These are phyloP conservation scores for Drosophila miranda DNA, from an alignment of 1,140 invertebrate genomes.

Conservation along the genomic window DNA sequence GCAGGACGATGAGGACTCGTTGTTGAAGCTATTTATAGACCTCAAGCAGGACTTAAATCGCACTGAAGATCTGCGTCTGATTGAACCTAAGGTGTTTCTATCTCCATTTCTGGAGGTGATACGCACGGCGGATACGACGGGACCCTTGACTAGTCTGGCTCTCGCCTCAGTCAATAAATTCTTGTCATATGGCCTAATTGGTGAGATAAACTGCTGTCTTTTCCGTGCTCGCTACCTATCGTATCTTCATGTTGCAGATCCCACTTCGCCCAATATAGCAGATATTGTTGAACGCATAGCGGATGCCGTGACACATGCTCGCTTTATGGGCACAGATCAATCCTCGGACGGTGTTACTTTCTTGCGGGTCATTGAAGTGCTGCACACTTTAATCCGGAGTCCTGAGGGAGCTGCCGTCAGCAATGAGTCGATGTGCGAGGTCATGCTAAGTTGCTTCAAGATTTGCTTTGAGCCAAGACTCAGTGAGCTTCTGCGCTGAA, in stretches of 20 bases:
- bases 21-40: slow-evolving; percentile 91
- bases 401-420: slow-evolving; percentile 94
- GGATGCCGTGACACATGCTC: slow-evolving; percentile 97
- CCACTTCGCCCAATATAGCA: slow-evolving; percentile 88
- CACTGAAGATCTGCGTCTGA: slow-evolving; percentile 89
- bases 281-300: slow-evolving; percentile 96
- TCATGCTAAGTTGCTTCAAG: slow-evolving; percentile 98
- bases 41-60: slow-evolving; percentile 92
- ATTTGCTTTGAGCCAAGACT: slow-evolving; percentile 98
- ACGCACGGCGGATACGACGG: slow-evolving; percentile 96
- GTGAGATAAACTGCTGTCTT: slow-evolving; percentile 83
- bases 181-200: slow-evolving; percentile 95
- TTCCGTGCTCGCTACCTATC: background rate
- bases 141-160: slow-evolving; percentile 95
- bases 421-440: slow-evolving; percentile 98
- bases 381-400: slow-evolving; percentile 94
- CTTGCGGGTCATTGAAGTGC: slow-evolving; percentile 96
- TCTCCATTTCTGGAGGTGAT: slow-evolving; percentile 97
- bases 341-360: slow-evolving; percentile 97
- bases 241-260: slow-evolving; percentile 86
- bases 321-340: slow-evolving; percentile 97
- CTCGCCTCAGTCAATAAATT: slow-evolving; percentile 97
- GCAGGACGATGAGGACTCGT: slow-evolving; percentile 91
- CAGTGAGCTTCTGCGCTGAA: slow-evolving; percentile 93
- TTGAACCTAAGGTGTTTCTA: slow-evolving; percentile 91